These are phyloP conservation scores for Ophthalmolycus amberensis DNA, from an alignment of 2,113 vertebrate species.

Conservation along the genomic window DNA sequence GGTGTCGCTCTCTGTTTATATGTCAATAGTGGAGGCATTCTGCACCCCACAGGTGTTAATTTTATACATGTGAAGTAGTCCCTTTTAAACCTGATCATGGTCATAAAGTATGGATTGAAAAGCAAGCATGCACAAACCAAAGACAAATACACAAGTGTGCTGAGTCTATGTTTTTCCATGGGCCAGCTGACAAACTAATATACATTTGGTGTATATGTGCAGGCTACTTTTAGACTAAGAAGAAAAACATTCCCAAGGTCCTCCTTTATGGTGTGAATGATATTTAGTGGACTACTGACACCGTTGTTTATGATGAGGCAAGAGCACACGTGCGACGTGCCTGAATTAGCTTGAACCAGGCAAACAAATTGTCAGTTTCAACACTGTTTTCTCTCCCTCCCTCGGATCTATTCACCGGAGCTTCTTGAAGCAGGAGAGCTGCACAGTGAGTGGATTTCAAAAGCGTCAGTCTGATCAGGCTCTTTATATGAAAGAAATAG, in stretches of 20 bases:
- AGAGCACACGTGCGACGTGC: slow-evolving; percentile 11
- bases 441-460: slow-evolving; percentile 54
- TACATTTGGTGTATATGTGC: slow-evolving; percentile 19
- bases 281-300: slow-evolving; percentile 23
- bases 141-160: slow-evolving; percentile 59
- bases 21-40: slow-evolving; percentile 43
- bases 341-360: slow-evolving; percentile 24
- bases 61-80: slow-evolving; percentile 49
- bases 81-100: slow-evolving; percentile 48
- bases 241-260: slow-evolving; percentile 25
- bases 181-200: slow-evolving; percentile 61
- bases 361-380: slow-evolving; percentile 34
- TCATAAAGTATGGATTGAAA: slow-evolving; percentile 47
- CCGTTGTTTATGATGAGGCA: slow-evolving; percentile 16
- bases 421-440: slow-evolving; percentile 23
- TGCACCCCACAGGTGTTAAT: slow-evolving; percentile 54
- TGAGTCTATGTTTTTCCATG: slow-evolving; percentile 40
- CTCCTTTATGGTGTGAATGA: not conserved
- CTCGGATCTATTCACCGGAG: slow-evolving; percentile 19
- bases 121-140: slow-evolving; percentile 56
- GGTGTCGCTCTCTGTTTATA: slow-evolving; percentile 39
- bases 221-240: slow-evolving; percentile 51
- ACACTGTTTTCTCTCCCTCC: slow-evolving; percentile 23
- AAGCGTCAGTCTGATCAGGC: slow-evolving; percentile 33
- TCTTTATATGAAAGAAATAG: slow-evolving; percentile 46